These are phyloP conservation scores for Ctena decussata DNA, from an alignment of 2,888 invertebrate genomes.

Conservation along the genomic window DNA sequence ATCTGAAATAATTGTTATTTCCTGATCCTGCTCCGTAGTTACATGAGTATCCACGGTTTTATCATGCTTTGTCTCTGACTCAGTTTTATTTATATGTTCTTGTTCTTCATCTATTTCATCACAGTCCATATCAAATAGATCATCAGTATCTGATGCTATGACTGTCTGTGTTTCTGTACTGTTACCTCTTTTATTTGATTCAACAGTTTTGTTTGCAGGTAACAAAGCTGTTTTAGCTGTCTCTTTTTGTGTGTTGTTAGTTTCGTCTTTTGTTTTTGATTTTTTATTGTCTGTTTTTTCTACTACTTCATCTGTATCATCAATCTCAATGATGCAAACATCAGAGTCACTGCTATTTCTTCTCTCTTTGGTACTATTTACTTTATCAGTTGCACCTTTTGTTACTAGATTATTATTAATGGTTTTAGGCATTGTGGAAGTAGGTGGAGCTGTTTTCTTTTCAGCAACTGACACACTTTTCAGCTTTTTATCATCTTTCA, in stretches of 20 bases:
- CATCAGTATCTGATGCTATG: not conserved
- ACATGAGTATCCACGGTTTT: not conserved
- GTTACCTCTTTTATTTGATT: too few species aligned
- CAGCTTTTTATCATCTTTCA: not conserved
- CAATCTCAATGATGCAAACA: not conserved
- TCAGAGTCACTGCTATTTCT: not conserved
- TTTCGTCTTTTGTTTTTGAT: not conserved
- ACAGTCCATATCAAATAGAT: conserved; percentile 5
- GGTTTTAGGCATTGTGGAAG: too few species aligned
- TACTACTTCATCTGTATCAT: not conserved
- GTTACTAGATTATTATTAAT: not conserved
- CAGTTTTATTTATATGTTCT: not conserved
- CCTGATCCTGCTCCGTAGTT: not conserved
- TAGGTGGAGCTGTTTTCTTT: too few species aligned
- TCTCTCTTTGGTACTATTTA: not conserved
- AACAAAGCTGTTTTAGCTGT: too few species aligned
- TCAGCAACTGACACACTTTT: not conserved
- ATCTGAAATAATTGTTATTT: not conserved
- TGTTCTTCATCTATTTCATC: conserved; percentile 1
- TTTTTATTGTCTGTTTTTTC: not conserved
- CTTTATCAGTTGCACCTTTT: not conserved
- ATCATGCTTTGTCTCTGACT: not conserved
- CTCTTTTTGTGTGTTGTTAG: not conserved
- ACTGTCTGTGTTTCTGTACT: not conserved
- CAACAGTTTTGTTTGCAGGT: too few species aligned